Conservation (phyloP, 2,797 vertebrate species). For the Mallotus villosus region DNA sequence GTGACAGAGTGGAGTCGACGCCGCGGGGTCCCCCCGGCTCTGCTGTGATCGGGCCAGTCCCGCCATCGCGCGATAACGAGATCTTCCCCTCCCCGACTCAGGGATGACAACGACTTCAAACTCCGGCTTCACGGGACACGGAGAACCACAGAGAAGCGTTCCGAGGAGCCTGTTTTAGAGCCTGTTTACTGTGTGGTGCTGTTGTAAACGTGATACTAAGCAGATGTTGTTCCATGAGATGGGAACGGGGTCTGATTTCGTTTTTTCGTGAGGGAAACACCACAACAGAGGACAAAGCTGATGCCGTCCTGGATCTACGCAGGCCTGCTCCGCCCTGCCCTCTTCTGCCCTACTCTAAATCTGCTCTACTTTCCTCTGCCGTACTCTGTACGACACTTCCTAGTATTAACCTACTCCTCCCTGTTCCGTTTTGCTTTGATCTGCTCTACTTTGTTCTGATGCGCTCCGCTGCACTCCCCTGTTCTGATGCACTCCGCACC, state of each 20-base stretch:
- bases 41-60: constrained; percentile 5
- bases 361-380: too few relatives aligned
- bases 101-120: constrained; percentile 23
- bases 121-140: neutral
- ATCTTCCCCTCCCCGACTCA: neutral
- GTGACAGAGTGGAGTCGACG: constrained; percentile 61
- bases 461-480: too few relatives aligned
- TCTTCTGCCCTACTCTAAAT: too few relatives aligned
- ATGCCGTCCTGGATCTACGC: too few relatives aligned
- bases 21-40: constrained; percentile 34
- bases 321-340: too few relatives aligned
- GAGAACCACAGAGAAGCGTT: neutral
- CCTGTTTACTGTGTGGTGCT: neutral
- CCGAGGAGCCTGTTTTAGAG: too few relatives aligned
- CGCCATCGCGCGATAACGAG: neutral
- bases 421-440: neutral
- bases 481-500: too few relatives aligned
- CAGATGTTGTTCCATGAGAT: constrained; percentile 27
- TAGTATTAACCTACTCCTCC: too few relatives aligned
- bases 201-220: constrained; percentile 40
- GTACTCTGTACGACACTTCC: too few relatives aligned
- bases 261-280: constrained; percentile 2
- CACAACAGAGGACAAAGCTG: constrained; percentile 43
- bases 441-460: too few relatives aligned
- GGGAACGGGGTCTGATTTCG: constrained; percentile 37